Conservation (phyloP, 1,140 invertebrate genomes). For the Pseudomyrmex sp. region DNA sequence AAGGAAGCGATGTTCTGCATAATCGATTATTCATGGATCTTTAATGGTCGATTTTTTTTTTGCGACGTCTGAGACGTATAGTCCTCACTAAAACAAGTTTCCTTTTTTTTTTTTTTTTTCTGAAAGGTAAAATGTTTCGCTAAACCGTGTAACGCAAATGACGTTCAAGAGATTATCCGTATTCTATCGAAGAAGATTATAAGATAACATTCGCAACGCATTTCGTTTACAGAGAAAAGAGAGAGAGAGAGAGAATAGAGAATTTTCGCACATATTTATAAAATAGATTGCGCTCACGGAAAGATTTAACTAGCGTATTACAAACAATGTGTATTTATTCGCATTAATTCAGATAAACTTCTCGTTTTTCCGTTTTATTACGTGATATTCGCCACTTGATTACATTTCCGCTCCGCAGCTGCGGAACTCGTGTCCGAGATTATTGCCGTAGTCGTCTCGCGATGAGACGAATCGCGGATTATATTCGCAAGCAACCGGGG, state of each 20-base stretch:
- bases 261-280: too few species aligned
- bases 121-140: slow-evolving; percentile 13
- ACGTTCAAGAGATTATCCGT: not conserved
- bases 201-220: not conserved
- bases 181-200: slow-evolving; percentile 22
- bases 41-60: slow-evolving; percentile 46
- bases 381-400: not conserved
- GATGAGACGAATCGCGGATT: slow-evolving; percentile 22
- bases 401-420: not conserved
- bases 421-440: not conserved
- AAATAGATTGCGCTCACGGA: not conserved
- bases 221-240: not conserved
- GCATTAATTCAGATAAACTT: not conserved
- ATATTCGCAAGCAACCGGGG: not conserved
- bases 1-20: slow-evolving; percentile 46
- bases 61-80: slow-evolving; percentile 17
- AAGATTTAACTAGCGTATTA: not conserved
- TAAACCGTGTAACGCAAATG: slow-evolving; percentile 31
- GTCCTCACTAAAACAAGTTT: slow-evolving; percentile 34
- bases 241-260: not conserved
- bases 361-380: not conserved
- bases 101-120: slow-evolving; percentile 21
- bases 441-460: not conserved
- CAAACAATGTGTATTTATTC: not conserved
- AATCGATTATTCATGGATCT: slow-evolving; percentile 61